Evolutionary conservation across 2,888 invertebrate species (phyloP), one percentile per base, ranked within the genome.

Genomic region (Tuberolachnus salignus): DNA sequence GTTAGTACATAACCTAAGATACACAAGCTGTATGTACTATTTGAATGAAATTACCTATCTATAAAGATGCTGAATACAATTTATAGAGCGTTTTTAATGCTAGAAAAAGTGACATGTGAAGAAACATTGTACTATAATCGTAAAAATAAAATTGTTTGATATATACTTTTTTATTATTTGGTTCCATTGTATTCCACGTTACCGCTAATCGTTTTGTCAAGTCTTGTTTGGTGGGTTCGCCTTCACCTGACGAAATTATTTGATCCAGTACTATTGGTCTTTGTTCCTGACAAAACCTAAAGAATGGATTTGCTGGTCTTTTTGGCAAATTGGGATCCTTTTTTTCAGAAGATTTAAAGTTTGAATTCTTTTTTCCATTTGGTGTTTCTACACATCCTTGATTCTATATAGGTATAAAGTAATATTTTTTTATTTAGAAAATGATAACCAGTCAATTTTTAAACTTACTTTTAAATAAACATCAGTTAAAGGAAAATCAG

Each of bases 201-300:
- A 91, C 90, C 6, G 92, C 92, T 73, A 92, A 86, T 84, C 92
- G 91, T 83, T 91, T 88, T 0, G 92, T 92, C 26, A 92, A 87
- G 85, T 92, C 92, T 84, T 92, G 92, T 84, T 92, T 92, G 1
- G 90, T 88, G 0, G 91, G 91, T 84, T 92, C 92, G 0, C 88
- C 87, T 80, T 91, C 91, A 14, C 89, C 89, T 55, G 90, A 88
- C 83, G 86, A 86, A 23, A 80, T 81, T 86, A 91, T 90, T 66
- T 83, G 82, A 80, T 84, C 84, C 57, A 84, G 82, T 42, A 92
- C 88, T 21, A 91, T 85, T n/a, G 92, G 91, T 80, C 92, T 86
- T 84, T 92, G 92, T 83, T 92, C 92, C 86, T 92, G 92, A 83
- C 92, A 92, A 85, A 92, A 92, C 86, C 92, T 92, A 84, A 92